A percentile compares a stretch with the other conserved stretches of the same genome.
These are phyloP conservation scores for Pseudomugil tenellus DNA, from an alignment of 2,797 vertebrate species.

Conservation along the genomic window DNA sequence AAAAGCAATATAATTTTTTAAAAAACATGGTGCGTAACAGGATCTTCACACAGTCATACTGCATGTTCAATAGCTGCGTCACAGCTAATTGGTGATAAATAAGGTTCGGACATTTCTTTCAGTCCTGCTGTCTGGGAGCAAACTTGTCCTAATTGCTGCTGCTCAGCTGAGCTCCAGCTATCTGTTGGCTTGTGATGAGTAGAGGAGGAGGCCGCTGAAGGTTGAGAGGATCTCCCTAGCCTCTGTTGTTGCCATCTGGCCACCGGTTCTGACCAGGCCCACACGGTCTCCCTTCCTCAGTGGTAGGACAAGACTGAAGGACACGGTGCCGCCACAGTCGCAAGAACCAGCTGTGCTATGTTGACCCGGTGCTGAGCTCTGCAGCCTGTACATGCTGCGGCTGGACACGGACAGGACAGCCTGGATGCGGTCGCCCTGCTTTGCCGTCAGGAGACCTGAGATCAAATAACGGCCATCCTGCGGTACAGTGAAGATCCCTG, in stretches of 20 bases:
- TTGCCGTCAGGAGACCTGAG: slow-evolving; percentile 88
- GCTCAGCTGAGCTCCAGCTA: slow-evolving; percentile 72
- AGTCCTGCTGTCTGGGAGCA: slow-evolving; percentile 46
- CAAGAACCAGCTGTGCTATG: slow-evolving; percentile 60
- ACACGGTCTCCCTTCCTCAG: slow-evolving; percentile 90
- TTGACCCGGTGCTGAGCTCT: slow-evolving; percentile 82
- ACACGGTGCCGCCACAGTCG: slow-evolving; percentile 87
- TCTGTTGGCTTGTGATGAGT: slow-evolving; percentile 84
- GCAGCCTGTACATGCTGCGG: slow-evolving; percentile 89
- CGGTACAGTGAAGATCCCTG: slow-evolving; percentile 92
- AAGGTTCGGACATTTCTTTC: slow-evolving; percentile 30
- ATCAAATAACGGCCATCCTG: slow-evolving; percentile 91
- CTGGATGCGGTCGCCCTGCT: slow-evolving; percentile 84
- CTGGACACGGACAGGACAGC: slow-evolving; percentile 92
- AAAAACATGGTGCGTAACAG: slow-evolving; percentile 29
- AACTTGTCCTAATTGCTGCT: slow-evolving; percentile 32
- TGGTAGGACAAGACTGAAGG: slow-evolving; percentile 90
- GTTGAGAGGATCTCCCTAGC: slow-evolving; percentile 93
- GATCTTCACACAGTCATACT: slow-evolving; percentile 36
- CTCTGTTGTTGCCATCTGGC: slow-evolving; percentile 89
- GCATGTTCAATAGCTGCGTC: slow-evolving; percentile 29
- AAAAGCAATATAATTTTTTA: slow-evolving; percentile 28
- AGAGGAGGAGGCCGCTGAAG: slow-evolving; percentile 91
- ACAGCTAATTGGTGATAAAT: slow-evolving; percentile 39
- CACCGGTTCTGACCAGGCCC: slow-evolving; percentile 88